Conservation (phyloP, 2,113 vertebrate genomes). For the Spea multiplicata region DNA sequence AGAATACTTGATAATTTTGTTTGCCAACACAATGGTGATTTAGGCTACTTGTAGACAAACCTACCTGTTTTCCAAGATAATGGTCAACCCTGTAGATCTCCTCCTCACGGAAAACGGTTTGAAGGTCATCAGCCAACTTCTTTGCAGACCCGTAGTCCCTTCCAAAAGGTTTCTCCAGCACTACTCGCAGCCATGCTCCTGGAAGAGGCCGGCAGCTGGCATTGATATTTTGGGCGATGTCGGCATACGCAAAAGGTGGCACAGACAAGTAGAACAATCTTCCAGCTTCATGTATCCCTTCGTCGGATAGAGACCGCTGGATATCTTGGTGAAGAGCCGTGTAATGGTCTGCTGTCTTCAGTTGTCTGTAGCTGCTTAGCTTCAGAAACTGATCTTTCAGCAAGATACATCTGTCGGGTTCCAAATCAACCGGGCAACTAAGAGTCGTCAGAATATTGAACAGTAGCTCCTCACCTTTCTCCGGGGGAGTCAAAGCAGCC, state of each 20-base stretch:
- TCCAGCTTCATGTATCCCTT: constrained; percentile 77
- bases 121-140: constrained; percentile 74
- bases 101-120: constrained; percentile 77
- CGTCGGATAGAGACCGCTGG: constrained; percentile 59
- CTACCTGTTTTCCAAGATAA: constrained; percentile 95
- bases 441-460: constrained; percentile 79
- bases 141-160: constrained; percentile 82
- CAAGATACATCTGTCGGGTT: constrained; percentile 68
- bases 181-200: constrained; percentile 82
- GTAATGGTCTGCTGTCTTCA: constrained; percentile 77
- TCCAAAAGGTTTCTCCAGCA: constrained; percentile 96
- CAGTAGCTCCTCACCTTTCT: constrained; percentile 67
- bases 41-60: constrained; percentile 7
- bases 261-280: constrained; percentile 94
- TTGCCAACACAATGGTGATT: no score
- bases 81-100: constrained; percentile 97
- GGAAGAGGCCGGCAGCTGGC: constrained; percentile 73
- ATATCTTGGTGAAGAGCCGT: constrained; percentile 70
- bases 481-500: constrained; percentile 63
- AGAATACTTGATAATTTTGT: no score
- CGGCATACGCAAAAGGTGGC: constrained; percentile 83
- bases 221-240: constrained; percentile 80
- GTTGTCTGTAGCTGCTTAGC: constrained; percentile 77
- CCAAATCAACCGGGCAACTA: constrained; percentile 66
- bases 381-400: constrained; percentile 83